Evolutionary conservation across 2,797 vertebrate species (phyloP).

Genomic region (Dicrostonyx torquatus): DNA sequence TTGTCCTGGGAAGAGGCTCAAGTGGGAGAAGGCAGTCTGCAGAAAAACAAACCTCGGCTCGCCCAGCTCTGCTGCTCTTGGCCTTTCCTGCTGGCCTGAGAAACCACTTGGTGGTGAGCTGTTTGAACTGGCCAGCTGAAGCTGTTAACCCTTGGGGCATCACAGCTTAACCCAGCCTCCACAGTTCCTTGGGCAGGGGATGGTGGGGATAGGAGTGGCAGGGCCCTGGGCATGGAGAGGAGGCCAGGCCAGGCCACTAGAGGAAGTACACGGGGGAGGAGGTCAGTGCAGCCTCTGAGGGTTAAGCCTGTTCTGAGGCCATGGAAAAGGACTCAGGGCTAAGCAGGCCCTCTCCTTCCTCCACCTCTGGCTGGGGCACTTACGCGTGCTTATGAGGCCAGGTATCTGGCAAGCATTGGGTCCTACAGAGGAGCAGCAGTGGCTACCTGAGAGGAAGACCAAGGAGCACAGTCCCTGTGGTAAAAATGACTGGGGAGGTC

Average conservation of each 20-base stretch:
- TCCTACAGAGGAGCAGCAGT: no score
- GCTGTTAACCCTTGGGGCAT: constrained; percentile 83
- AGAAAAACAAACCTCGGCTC: constrained; percentile 83
- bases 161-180: constrained; percentile 37
- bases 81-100: constrained; percentile 80
- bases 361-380: not conserved
- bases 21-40: constrained; percentile 85
- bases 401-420: not conserved
- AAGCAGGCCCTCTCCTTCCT: not conserved
- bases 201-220: not conserved
- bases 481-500: not conserved
- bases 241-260: not conserved
- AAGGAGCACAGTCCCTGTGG: no score
- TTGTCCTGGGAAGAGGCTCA: constrained; percentile 86
- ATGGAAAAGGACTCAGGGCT: not conserved
- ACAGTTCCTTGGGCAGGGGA: constrained; percentile 55
- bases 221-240: not conserved
- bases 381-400: not conserved
- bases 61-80: constrained; percentile 80
- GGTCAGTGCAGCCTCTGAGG: not conserved
- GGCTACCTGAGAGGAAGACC: not conserved
- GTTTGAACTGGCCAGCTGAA: constrained; percentile 71
- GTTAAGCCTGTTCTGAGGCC: not conserved
- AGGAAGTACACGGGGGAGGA: fast-evolving
- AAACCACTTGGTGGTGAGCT: constrained; percentile 82